Conservation (phyloP, 1,140 invertebrate genomes). For the Himalopsyche phryganea region DNA sequence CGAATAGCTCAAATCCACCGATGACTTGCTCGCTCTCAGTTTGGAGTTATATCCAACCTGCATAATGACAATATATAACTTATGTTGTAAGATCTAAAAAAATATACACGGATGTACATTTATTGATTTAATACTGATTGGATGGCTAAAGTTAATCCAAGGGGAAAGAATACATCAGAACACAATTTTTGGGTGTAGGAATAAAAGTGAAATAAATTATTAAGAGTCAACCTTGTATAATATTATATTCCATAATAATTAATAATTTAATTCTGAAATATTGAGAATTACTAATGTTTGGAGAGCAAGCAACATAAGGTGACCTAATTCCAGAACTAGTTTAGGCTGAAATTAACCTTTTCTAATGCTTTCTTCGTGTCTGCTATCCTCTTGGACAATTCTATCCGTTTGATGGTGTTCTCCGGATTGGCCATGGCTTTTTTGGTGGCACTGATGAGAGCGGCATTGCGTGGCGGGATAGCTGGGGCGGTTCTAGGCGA, state of each 20-base stretch:
- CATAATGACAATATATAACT: slow-evolving; percentile 24
- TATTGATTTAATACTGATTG: too few relatives aligned
- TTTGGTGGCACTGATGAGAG: slow-evolving; percentile 56
- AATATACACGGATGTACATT: too few relatives aligned
- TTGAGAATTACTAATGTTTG: too few relatives aligned
- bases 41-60: slow-evolving; percentile 72
- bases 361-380: slow-evolving; percentile 85
- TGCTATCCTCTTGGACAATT: slow-evolving; percentile 78
- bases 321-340: neutral
- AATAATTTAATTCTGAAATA: too few relatives aligned
- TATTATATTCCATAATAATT: too few relatives aligned
- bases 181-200: too few relatives aligned
- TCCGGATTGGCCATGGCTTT: slow-evolving; percentile 59
- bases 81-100: too few relatives aligned
- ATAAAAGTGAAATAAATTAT: too few relatives aligned
- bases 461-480: slow-evolving; percentile 46
- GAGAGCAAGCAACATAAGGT: too few relatives aligned
- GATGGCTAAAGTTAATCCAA: too few relatives aligned
- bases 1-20: slow-evolving; percentile 49
- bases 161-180: too few relatives aligned
- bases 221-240: too few relatives aligned
- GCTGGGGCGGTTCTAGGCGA: slow-evolving; percentile 33
- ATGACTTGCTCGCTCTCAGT: slow-evolving; percentile 74
- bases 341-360: slow-evolving; percentile 64
- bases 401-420: slow-evolving; percentile 72